Evolutionary conservation across 2,113 vertebrate species (phyloP).

Genomic region (Scopus umbretta): DNA sequence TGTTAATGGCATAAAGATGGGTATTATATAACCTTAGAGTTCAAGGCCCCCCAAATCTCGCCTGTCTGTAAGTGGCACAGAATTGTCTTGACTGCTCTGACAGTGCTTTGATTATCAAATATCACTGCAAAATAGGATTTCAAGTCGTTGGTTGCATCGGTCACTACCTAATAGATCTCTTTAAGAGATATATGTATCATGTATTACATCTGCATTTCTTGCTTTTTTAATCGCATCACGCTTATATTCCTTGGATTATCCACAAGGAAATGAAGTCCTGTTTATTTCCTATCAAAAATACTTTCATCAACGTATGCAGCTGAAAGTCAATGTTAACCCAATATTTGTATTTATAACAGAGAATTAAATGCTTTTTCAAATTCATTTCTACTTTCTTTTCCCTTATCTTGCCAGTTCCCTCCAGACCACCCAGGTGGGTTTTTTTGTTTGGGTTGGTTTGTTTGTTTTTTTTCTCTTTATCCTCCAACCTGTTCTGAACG

Average conservation of each 20-base stretch:
- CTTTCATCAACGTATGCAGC: neutral
- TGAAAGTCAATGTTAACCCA: neutral
- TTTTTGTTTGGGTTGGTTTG: no score
- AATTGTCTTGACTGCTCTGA: neutral
- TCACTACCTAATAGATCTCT: neutral
- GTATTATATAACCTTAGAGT: neutral
- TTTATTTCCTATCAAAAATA: neutral
- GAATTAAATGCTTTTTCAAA: neutral
- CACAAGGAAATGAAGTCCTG: neutral
- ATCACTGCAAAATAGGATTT: neutral
- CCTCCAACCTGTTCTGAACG: neutral
- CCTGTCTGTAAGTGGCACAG: neutral
- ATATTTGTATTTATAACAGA: neutral
- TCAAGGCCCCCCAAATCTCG: rapidly evolving
- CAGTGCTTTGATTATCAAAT: neutral
- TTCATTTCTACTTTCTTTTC: neutral
- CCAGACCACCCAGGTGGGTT: neutral
- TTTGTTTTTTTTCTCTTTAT: neutral
- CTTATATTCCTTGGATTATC: neutral
- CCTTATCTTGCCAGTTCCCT: neutral
- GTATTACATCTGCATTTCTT: neutral
- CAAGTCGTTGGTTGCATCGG: neutral
- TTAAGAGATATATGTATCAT: neutral
- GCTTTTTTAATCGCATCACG: neutral
- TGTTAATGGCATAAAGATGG: neutral